These are phyloP conservation scores for Indri indri DNA, from an alignment of 2,113 vertebrate genomes.

Conservation along the genomic window DNA sequence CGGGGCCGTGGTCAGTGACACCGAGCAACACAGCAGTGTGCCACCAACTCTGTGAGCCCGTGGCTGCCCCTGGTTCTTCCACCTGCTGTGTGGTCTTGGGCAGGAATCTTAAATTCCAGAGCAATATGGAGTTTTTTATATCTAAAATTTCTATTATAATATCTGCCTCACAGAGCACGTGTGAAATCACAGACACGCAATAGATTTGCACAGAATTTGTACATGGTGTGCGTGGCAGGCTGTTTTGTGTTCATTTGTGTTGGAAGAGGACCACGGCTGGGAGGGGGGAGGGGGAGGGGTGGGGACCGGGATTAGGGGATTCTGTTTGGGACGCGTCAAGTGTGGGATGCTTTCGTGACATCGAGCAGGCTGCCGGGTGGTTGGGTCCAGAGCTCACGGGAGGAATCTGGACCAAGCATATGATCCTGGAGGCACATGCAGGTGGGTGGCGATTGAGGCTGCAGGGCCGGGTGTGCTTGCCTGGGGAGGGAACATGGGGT, in stretches of 20 bases:
- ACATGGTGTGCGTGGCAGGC: fast-evolving
- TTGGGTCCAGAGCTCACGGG: background rate
- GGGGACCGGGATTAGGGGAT: fast-evolving
- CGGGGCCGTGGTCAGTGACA: no score
- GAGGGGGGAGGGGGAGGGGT: fast-evolving
- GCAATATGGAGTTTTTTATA: background rate
- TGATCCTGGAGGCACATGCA: fast-evolving
- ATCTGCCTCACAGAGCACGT: background rate
- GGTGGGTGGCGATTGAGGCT: background rate
- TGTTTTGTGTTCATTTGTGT: no score
- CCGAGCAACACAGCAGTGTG: fast-evolving
- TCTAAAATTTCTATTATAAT: background rate
- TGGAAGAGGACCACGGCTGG: fast-evolving
- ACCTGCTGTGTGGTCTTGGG: no score
- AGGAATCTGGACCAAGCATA: fast-evolving
- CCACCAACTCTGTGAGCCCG: background rate
- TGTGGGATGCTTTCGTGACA: background rate
- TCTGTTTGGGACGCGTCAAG: fast-evolving
- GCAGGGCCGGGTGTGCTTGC: fast-evolving
- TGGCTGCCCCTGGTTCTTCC: no score
- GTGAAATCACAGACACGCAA: fast-evolving
- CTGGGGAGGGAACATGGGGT: background rate
- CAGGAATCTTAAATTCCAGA: background rate
- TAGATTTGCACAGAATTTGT: background rate
- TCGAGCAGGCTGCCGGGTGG: fast-evolving